Evolutionary conservation across 30 jellyfish, hydroid and myxozoan genomes (phyloP).

Genomic region (Pelagia noctiluca): DNA sequence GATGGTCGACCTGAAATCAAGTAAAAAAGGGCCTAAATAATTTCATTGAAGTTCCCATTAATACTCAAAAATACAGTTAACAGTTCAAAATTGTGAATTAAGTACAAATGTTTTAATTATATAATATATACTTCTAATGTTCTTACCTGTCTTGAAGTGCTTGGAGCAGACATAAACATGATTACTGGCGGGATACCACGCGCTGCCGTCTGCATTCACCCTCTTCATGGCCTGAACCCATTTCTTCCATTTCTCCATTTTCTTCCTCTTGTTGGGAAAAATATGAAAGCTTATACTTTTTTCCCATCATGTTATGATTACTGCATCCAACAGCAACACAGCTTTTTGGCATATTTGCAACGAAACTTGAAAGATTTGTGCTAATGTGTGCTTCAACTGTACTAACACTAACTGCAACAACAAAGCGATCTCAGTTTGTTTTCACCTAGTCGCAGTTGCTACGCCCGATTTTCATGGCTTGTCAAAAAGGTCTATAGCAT

Average conservation of each 20-base stretch:
- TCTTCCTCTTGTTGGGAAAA: slow-evolving; percentile 8
- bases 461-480: slow-evolving; percentile 43
- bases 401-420: background rate
- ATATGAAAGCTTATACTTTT: slow-evolving; percentile 35
- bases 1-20: slow-evolving; percentile 29
- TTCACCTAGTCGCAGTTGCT: slow-evolving; percentile 52
- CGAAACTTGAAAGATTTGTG: too few species aligned
- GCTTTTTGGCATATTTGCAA: slow-evolving; percentile 47
- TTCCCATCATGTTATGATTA: slow-evolving; percentile 42
- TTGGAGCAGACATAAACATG: slow-evolving; percentile 47
- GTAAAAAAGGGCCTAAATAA: background rate
- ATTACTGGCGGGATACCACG: slow-evolving; percentile 35
- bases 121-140: too few species aligned
- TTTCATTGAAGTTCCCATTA: background rate
- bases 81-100: background rate
- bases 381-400: too few species aligned
- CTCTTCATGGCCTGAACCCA: slow-evolving; percentile 56
- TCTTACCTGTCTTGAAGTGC: too few species aligned
- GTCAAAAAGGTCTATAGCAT: slow-evolving; percentile 59
- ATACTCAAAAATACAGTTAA: background rate
- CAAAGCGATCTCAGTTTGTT: slow-evolving; percentile 4
- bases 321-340: slow-evolving; percentile 43
- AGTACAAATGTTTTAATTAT: too few species aligned
- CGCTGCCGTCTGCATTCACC: slow-evolving; percentile 42
- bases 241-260: slow-evolving; percentile 26